Conservation (phyloP, 2,888 invertebrate species). For the Vesta saturnalis region DNA sequence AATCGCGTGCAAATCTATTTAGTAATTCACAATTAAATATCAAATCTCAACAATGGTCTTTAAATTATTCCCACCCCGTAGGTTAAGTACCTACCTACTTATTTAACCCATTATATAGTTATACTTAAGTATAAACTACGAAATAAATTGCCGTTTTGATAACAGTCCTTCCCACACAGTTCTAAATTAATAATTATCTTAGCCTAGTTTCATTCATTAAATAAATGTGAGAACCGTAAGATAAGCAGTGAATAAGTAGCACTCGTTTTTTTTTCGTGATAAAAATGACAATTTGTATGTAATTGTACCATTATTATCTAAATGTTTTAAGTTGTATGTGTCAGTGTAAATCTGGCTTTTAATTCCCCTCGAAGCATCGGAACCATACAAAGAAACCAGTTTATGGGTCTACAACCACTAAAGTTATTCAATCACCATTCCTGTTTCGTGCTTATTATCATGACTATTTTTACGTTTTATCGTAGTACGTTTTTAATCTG, state of each 20-base stretch:
- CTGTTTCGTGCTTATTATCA: slow-evolving; percentile 23
- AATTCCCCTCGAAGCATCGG: slow-evolving; percentile 28
- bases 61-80: slow-evolving; percentile 1
- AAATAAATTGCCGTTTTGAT: neutral
- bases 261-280: too few relatives aligned
- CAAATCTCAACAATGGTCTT: neutral
- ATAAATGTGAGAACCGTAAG: too few relatives aligned
- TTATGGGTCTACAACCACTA: slow-evolving; percentile 30
- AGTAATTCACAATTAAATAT: neutral
- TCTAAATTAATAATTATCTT: neutral
- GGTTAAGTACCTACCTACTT: slow-evolving; percentile 1
- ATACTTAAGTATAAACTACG: neutral
- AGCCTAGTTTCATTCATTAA: neutral
- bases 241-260: too few relatives aligned
- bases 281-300: too few relatives aligned
- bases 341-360: slow-evolving; percentile 26
- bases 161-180: neutral
- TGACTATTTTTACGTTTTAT: neutral
- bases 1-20: too few relatives aligned
- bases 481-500: too few relatives aligned
- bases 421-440: slow-evolving; percentile 30
- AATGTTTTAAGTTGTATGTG: too few relatives aligned
- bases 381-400: slow-evolving; percentile 35
- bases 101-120: neutral
- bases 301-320: too few relatives aligned